phyloP scores from a whole-genome alignment of 2,113 vertebrate genomes.

The Chiloscyllium plagiosum region DNA sequence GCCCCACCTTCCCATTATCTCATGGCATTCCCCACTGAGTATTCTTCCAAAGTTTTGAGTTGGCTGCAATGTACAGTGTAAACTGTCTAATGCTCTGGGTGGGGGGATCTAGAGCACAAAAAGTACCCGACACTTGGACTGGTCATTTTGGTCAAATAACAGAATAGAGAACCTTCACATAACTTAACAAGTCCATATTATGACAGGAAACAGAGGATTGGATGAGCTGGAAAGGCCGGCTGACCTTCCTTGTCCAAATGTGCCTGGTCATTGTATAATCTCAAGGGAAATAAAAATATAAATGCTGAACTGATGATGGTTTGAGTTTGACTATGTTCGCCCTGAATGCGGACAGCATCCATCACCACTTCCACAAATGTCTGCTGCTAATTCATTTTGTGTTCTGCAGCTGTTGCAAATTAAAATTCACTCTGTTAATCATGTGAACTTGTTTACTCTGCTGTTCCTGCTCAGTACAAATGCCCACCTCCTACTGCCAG shows the following conservation, averaged over 20 bases:
- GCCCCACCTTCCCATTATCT: too few species aligned
- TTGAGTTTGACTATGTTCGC: background rate
- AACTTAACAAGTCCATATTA: background rate
- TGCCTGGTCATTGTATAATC: background rate
- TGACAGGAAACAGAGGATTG: background rate
- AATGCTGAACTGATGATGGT: background rate
- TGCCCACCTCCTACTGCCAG: background rate
- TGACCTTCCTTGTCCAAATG: background rate
- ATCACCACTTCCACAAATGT: background rate
- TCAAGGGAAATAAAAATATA: background rate
- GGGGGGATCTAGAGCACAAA: background rate
- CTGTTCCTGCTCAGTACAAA: background rate
- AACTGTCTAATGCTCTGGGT: background rate
- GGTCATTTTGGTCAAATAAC: background rate
- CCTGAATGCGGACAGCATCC: background rate
- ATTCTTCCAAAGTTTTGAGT: background rate
- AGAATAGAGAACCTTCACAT: background rate
- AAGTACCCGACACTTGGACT: background rate
- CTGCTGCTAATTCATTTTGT: conserved; percentile 6
- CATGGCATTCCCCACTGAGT: background rate
- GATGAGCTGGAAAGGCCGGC: background rate
- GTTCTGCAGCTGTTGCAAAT: background rate
- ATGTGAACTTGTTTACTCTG: conserved; percentile 14
- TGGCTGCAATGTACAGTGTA: background rate
- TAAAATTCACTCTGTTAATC: conserved; percentile 3